Percentiles rank a stretch among this genome's conserved stretches.
These are phyloP conservation scores for Parochlus steinenii DNA, from an alignment of 2,888 invertebrate species.

Conservation along the genomic window DNA sequence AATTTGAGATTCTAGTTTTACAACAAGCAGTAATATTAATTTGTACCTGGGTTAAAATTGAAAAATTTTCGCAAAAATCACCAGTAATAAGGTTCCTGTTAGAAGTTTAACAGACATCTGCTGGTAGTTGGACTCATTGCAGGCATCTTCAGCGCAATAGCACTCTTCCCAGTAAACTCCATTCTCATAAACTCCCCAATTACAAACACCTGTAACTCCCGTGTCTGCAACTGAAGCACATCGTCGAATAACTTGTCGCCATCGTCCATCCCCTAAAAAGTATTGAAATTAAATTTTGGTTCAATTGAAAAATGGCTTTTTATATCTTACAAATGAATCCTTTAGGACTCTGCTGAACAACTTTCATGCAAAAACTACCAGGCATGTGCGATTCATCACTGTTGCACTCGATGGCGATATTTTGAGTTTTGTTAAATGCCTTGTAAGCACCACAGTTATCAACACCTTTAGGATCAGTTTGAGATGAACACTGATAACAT, in stretches of 20 bases:
- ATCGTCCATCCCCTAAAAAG: conserved; percentile 80
- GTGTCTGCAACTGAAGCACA: conserved; percentile 83
- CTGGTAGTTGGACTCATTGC: conserved; percentile 37
- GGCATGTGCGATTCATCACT: conserved; percentile 88
- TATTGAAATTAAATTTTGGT: conserved; percentile 2
- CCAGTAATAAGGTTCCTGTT: conserved; percentile 1
- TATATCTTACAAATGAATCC: conserved; percentile 82
- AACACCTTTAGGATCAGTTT: conserved; percentile 59
- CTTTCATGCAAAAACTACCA: conserved; percentile 92
- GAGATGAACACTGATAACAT: conserved; percentile 88
- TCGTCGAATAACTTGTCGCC: conserved; percentile 78
- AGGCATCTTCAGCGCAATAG: conserved; percentile 83
- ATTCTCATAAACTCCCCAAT: conserved; percentile 89
- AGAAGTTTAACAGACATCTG: conserved; percentile 4
- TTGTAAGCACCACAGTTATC: conserved; percentile 85
- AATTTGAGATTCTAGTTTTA: not conserved
- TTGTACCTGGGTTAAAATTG: conserved; percentile 1
- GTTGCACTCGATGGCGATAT: conserved; percentile 84
- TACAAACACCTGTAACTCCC: conserved; percentile 87
- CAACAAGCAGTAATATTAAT: not conserved
- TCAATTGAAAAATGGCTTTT: not conserved
- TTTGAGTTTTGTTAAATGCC: conserved; percentile 64
- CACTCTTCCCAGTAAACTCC: conserved; percentile 96
- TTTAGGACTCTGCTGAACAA: conserved; percentile 82
- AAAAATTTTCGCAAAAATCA: conserved; percentile 6